Conservation (phyloP, 2,113 vertebrate species). For the Misgurnus anguillicaudatus region DNA sequence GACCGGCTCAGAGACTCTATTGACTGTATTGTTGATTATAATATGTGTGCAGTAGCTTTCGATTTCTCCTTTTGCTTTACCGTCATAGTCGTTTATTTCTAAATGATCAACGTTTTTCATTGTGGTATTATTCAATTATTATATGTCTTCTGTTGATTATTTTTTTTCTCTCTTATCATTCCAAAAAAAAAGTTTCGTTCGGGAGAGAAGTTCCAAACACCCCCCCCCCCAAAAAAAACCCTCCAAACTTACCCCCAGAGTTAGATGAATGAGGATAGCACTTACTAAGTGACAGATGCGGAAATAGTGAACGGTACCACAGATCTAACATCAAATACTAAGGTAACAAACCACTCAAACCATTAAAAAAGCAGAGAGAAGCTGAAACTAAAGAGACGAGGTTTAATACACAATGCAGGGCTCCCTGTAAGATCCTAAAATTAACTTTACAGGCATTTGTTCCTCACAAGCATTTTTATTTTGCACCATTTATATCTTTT, state of each 20-base stretch:
- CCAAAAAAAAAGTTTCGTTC: constrained; percentile 66
- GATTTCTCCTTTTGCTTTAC: constrained; percentile 67
- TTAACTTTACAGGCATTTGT: constrained; percentile 36
- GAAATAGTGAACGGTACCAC: constrained; percentile 12
- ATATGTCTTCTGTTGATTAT: constrained; percentile 56
- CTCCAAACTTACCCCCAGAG: neutral
- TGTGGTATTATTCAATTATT: constrained; percentile 65
- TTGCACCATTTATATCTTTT: constrained; percentile 62
- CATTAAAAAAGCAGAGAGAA: constrained; percentile 16
- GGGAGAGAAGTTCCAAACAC: constrained; percentile 62
- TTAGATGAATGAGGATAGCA: constrained; percentile 37
- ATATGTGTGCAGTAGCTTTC: constrained; percentile 74
- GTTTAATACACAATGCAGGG: constrained; percentile 29
- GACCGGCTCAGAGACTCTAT: constrained; percentile 49
- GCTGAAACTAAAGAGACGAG: constrained; percentile 31
- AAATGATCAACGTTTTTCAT: constrained; percentile 68
- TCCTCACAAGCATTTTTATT: constrained; percentile 44
- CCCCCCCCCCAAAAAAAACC: constrained; percentile 4
- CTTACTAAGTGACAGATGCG: constrained; percentile 35
- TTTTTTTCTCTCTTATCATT: constrained; percentile 68
- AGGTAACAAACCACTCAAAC: constrained; percentile 19
- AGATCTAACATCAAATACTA: constrained; percentile 15
- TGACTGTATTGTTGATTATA: constrained; percentile 61
- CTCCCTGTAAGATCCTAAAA: constrained; percentile 43
- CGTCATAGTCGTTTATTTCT: constrained; percentile 66